Evolutionary conservation across 2,113 vertebrate species (phyloP).

Genomic region (Paradisaea rubra): DNA sequence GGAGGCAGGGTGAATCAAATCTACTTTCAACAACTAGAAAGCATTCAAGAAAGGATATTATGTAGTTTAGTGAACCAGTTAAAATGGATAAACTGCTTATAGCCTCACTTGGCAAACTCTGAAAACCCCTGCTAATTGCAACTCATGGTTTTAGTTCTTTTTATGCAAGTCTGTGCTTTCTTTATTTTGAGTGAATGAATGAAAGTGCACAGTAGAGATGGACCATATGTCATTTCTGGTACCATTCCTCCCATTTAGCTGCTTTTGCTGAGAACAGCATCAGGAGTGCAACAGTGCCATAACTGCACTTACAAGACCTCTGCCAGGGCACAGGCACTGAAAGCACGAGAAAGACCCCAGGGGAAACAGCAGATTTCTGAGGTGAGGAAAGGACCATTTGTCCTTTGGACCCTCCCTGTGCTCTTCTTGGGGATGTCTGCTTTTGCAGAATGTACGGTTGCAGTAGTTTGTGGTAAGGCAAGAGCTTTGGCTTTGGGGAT

Average conservation of each 20-base stretch:
- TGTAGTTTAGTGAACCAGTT: not conserved
- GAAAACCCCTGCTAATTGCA: not conserved
- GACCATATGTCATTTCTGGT: not conserved
- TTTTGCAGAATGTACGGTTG: not conserved
- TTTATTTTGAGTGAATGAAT: not conserved
- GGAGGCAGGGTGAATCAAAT: not conserved
- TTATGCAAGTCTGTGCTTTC: not conserved
- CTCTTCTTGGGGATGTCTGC: not conserved
- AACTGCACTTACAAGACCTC: not conserved
- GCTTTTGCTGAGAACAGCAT: not conserved
- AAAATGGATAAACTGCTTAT: not conserved
- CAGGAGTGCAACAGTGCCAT: not conserved
- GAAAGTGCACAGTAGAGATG: fast-evolving
- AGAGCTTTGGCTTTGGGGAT: not conserved
- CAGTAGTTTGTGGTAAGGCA: not conserved
- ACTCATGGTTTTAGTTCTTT: not conserved
- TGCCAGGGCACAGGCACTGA: not conserved
- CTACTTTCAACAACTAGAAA: not conserved
- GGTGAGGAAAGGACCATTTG: not conserved
- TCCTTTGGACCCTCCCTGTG: not conserved
- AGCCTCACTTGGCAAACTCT: not conserved
- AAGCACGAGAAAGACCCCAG: not conserved
- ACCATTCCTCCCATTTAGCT: not conserved
- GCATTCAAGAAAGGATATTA: not conserved
- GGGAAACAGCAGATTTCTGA: not conserved